Evolutionary conservation across 1,140 invertebrate genomes (phyloP).

Genomic region (Dreissena polymorpha): DNA sequence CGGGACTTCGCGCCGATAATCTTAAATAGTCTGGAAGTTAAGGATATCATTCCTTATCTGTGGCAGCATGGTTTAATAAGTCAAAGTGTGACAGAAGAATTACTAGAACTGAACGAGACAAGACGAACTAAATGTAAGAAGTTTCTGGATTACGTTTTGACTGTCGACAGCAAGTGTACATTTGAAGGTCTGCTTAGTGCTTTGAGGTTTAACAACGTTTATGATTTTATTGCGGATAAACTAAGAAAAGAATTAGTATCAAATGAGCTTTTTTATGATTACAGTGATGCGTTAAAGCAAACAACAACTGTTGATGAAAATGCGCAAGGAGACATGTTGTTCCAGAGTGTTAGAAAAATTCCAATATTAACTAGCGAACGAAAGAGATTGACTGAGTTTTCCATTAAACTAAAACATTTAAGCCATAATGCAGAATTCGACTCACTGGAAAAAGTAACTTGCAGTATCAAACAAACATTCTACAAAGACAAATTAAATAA

Average conservation of each 20-base stretch:
- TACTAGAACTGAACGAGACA: conserved; percentile 21
- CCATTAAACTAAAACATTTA: too few species aligned
- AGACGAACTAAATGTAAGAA: conserved; percentile 9
- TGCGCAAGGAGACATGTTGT: too few species aligned
- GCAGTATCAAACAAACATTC: too few species aligned
- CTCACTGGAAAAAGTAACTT: too few species aligned
- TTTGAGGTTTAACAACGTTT: conserved; percentile 1
- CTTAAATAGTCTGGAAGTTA: too few species aligned
- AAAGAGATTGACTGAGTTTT: not conserved
- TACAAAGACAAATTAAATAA: too few species aligned
- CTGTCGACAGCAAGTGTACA: conserved; percentile 15
- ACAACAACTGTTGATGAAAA: not conserved
- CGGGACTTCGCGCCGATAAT: too few species aligned
- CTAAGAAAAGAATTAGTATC: not conserved
- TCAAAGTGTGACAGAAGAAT: conserved; percentile 4
- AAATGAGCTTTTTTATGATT: not conserved
- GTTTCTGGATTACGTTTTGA: not conserved
- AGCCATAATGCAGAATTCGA: too few species aligned
- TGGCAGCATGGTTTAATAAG: too few species aligned
- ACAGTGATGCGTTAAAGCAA: not conserved
- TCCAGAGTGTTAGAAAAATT: too few species aligned
- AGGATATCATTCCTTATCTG: too few species aligned
- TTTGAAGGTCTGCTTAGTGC: conserved; percentile 6
- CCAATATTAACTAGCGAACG: too few species aligned
- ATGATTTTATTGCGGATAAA: conserved; percentile 16